These are phyloP conservation scores for Corella eumyota DNA, from an alignment of 23 tunicate genomes.

Conservation along the genomic window DNA sequence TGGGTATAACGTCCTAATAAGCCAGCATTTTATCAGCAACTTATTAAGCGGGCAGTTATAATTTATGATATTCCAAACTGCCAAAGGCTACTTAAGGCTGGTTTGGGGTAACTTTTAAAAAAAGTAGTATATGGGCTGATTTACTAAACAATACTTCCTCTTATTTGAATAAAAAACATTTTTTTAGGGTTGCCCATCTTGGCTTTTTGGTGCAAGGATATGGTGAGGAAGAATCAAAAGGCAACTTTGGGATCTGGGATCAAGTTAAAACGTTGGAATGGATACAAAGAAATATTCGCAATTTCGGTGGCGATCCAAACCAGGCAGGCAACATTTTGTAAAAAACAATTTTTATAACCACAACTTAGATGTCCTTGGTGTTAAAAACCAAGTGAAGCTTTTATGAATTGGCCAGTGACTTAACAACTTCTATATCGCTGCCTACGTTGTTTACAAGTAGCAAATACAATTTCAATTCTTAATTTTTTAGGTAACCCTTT, in stretches of 20 bases:
- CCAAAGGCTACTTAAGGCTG: too few relatives aligned
- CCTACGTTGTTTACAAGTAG: background rate
- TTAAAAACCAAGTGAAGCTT: too few relatives aligned
- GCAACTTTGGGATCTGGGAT: slow-evolving; percentile 69
- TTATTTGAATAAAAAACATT: background rate
- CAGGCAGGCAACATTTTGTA: too few relatives aligned
- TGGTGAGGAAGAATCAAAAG: slow-evolving; percentile 38
- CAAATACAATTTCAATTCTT: background rate
- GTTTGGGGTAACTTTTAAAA: too few relatives aligned
- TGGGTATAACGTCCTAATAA: too few relatives aligned
- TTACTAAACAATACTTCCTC: background rate
- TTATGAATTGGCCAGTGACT: too few relatives aligned
- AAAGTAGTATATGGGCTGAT: too few relatives aligned
- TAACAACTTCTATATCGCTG: background rate
- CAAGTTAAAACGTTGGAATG: slow-evolving; percentile 62
- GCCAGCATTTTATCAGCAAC: too few relatives aligned
- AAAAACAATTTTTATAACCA: too few relatives aligned
- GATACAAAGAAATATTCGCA: slow-evolving; percentile 32
- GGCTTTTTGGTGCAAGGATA: slow-evolving; percentile 57
- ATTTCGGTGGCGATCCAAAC: slow-evolving; percentile 62
- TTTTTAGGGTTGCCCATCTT: slow-evolving; percentile 51
- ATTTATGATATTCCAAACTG: too few relatives aligned
- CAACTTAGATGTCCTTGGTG: too few relatives aligned
- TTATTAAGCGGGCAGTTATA: too few relatives aligned
- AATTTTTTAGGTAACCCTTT: slow-evolving; percentile 55